phyloP scores from a whole-genome alignment of 2,888 invertebrate species.

The Ceramica pisi region DNA sequence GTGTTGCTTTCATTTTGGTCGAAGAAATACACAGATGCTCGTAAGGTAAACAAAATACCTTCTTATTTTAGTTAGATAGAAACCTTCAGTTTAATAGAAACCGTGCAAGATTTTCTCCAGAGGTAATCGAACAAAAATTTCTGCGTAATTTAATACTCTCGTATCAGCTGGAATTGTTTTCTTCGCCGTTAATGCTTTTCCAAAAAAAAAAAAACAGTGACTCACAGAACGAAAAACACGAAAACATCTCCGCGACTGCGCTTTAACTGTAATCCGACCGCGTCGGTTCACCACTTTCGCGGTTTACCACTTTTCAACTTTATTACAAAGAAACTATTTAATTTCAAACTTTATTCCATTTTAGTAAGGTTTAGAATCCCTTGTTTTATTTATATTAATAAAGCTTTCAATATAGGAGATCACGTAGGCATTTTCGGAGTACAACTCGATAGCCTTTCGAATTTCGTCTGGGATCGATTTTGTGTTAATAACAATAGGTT shows the following conservation, averaged over 20 bases:
- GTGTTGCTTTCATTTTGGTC: background rate
- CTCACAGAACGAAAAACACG: constrained; percentile 28
- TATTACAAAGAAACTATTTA: constrained; percentile 39
- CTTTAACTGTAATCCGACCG: constrained; percentile 61
- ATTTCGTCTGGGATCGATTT: constrained; percentile 60
- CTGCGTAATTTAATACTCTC: constrained; percentile 15
- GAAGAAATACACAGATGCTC: background rate
- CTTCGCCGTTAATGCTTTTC: constrained; percentile 18
- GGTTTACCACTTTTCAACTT: constrained; percentile 59
- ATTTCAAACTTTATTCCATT: constrained; percentile 28
- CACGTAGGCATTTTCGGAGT: constrained; percentile 57
- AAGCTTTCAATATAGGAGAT: constrained; percentile 55
- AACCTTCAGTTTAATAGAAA: background rate
- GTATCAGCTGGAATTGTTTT: background rate
- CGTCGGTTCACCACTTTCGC: constrained; percentile 54
- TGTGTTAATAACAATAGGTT: constrained; percentile 60
- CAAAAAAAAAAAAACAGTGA: constrained; percentile 33
- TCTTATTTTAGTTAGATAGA: background rate
- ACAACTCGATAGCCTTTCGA: constrained; percentile 53
- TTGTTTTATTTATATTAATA: constrained; percentile 46
- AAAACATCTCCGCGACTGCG: constrained; percentile 50
- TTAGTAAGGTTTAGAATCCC: constrained; percentile 40
- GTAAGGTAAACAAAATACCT: background rate
- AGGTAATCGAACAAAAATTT: background rate
- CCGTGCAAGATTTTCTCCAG: background rate